Evolutionary conservation across 2,888 invertebrate genomes (phyloP).

Genomic region (Agriopis aurantiaria): DNA sequence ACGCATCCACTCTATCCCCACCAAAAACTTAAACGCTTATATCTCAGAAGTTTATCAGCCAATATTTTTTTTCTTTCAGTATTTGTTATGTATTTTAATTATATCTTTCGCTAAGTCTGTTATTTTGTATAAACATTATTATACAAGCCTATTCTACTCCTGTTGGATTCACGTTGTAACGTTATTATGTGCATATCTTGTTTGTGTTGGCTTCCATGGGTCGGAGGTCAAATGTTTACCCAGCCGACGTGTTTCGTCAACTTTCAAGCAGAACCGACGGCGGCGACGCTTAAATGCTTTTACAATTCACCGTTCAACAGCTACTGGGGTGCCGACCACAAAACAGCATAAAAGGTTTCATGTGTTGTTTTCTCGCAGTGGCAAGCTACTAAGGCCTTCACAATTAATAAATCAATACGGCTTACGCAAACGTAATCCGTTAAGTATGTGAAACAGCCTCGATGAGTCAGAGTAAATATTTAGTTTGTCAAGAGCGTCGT

Average conservation of each 20-base stretch:
- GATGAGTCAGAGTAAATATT: conserved; percentile 35
- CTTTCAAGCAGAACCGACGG: conserved; percentile 19
- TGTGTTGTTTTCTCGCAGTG: conserved; percentile 9
- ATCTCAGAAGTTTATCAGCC: too few relatives aligned
- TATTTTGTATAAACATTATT: too few relatives aligned
- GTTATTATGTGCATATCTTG: conserved; percentile 32
- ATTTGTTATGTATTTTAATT: too few relatives aligned
- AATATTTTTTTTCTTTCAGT: too few relatives aligned
- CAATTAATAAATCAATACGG: conserved; percentile 33
- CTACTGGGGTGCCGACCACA: neutral
- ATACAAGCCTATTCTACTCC: neutral
- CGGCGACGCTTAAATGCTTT: conserved; percentile 14
- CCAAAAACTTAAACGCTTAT: too few relatives aligned
- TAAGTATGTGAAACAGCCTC: conserved; percentile 32
- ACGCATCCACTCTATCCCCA: too few relatives aligned
- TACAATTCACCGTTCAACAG: conserved; percentile 26
- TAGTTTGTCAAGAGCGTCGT: conserved; percentile 25
- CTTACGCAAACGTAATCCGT: conserved; percentile 32
- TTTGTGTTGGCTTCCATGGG: conserved; percentile 39
- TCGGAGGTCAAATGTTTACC: conserved; percentile 42
- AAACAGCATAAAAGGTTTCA: conserved; percentile 20
- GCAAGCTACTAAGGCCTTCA: conserved; percentile 17
- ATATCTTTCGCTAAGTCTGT: too few relatives aligned
- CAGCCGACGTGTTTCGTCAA: conserved; percentile 32
- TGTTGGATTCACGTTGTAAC: conserved; percentile 4